Percentiles rank a stretch among this genome's conserved stretches.
These are phyloP conservation scores for Saxicola maurus DNA, from an alignment of 2,797 vertebrate genomes.

Conservation along the genomic window DNA sequence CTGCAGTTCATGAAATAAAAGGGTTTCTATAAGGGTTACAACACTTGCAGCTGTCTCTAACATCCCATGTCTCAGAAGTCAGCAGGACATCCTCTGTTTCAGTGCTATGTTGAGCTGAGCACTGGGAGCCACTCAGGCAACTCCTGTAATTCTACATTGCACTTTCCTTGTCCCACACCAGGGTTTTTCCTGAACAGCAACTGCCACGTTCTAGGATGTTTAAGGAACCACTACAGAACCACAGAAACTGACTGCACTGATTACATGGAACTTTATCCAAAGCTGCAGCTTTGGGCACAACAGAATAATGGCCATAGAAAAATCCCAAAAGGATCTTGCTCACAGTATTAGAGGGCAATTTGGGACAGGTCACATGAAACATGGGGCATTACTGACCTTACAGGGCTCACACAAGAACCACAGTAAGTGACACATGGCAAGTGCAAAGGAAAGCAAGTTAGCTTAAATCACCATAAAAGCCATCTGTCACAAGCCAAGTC, in stretches of 20 bases:
- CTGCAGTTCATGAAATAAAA: not conserved
- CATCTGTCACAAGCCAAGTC: conserved; percentile 27
- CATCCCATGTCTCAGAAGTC: not conserved
- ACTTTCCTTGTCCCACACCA: not conserved
- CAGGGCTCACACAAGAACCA: not conserved
- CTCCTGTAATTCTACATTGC: not conserved
- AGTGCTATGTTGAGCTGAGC: not conserved
- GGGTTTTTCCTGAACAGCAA: not conserved
- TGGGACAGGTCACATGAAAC: not conserved
- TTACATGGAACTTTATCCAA: not conserved
- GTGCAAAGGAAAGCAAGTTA: not conserved
- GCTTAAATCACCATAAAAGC: conserved; percentile 11
- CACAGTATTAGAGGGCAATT: not conserved
- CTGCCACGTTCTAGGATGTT: not conserved
- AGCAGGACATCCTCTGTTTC: not conserved
- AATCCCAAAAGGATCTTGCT: not conserved
- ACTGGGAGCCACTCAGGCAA: not conserved
- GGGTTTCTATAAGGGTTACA: not conserved
- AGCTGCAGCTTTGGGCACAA: not conserved
- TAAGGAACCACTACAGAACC: not conserved
- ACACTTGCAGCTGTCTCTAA: not conserved
- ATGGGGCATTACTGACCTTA: not conserved
- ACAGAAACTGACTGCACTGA: not conserved
- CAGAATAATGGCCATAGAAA: not conserved
- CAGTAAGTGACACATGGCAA: not conserved